Evolutionary conservation across 2,888 invertebrate species (phyloP).

Genomic region (Hemicrepidius hirtus): DNA sequence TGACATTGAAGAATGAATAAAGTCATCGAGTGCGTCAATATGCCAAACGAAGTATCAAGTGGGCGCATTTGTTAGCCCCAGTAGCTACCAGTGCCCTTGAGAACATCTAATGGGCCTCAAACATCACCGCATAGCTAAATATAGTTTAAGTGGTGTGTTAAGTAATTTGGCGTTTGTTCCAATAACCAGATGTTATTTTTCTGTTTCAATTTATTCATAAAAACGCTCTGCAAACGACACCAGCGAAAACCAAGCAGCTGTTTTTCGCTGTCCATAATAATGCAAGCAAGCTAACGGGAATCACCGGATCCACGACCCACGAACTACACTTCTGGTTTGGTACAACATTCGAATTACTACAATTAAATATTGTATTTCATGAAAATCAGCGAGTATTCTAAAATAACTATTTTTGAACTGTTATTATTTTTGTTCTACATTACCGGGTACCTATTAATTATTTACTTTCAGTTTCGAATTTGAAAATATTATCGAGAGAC

Average conservation of each 20-base stretch:
- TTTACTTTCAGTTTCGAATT: constrained; percentile 33
- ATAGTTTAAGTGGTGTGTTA: constrained; percentile 41
- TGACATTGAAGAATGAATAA: constrained; percentile 47
- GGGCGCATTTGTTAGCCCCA: constrained; percentile 46
- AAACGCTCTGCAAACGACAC: background rate
- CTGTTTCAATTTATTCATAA: constrained; percentile 3
- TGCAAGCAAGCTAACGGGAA: too few species aligned
- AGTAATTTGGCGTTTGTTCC: constrained; percentile 38
- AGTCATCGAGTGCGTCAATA: constrained; percentile 42
- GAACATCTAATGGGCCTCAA: constrained; percentile 41
- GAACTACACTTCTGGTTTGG: too few species aligned
- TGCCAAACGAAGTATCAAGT: constrained; percentile 45
- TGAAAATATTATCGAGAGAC: too few species aligned
- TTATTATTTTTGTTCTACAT: constrained; percentile 9
- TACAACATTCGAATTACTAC: too few species aligned
- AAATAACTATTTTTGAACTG: constrained; percentile 10
- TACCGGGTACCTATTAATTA: constrained; percentile 23
- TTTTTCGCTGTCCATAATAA: background rate
- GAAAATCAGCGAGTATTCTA: background rate
- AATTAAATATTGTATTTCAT: too few species aligned
- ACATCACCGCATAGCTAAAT: constrained; percentile 38
- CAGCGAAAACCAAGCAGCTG: too few species aligned
- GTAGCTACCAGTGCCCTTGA: constrained; percentile 35
- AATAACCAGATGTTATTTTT: constrained; percentile 36
- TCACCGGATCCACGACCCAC: too few species aligned